Percentiles rank a stretch among this genome's conserved stretches.
Conservation (phyloP, 2,113 vertebrate species). For the Albula glossodonta region DNA sequence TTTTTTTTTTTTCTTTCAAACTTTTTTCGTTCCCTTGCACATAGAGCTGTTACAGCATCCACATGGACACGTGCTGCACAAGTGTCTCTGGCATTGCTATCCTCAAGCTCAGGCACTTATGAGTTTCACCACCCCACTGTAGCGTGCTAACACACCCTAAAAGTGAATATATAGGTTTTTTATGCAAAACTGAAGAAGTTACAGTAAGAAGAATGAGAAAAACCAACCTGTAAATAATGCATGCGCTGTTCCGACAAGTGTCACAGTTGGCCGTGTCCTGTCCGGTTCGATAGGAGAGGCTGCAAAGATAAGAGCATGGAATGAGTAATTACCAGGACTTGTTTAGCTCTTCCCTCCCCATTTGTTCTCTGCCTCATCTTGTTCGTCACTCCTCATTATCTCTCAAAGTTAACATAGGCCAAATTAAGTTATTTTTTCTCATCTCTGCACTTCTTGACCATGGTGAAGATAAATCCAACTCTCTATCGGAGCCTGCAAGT, state of each 20-base stretch:
- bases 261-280: constrained; percentile 99
- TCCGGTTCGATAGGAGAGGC: constrained; percentile 97
- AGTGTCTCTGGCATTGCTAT: neutral
- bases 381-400: constrained; percentile 34
- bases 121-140: neutral
- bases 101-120: neutral
- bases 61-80: neutral
- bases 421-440: constrained; percentile 9
- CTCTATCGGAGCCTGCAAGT: neutral
- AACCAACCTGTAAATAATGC: constrained; percentile 96
- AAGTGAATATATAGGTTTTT: constrained; percentile 41
- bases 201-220: constrained; percentile 34
- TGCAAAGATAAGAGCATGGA: constrained; percentile 72
- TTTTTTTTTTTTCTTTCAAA: neutral
- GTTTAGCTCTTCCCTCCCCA: constrained; percentile 42
- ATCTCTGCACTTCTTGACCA: constrained; percentile 1
- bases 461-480: neutral
- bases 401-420: constrained; percentile 17
- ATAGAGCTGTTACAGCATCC: neutral
- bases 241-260: constrained; percentile 99
- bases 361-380: constrained; percentile 26
- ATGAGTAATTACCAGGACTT: constrained; percentile 62
- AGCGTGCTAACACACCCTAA: neutral
- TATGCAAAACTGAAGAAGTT: constrained; percentile 20
- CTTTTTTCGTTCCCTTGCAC: neutral